A percentile compares a stretch with the other conserved stretches of the same genome.
Conservation (phyloP, 2,888 invertebrate species). For the Stenoptilia bipunctidactyla region DNA sequence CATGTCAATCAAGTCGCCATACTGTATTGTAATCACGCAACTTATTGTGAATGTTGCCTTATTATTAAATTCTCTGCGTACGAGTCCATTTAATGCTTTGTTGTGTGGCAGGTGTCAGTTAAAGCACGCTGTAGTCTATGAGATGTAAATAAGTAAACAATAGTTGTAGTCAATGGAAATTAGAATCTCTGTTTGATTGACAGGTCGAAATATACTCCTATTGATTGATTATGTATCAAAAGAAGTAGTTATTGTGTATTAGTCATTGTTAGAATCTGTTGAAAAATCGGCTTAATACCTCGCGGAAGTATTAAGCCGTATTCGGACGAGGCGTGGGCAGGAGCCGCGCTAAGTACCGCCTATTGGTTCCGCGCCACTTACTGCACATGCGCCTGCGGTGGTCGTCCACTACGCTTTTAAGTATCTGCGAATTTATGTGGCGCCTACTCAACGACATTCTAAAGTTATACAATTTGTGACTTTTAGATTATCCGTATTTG, state of each 20-base stretch:
- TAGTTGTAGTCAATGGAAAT: background rate
- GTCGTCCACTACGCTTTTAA: conserved; percentile 31
- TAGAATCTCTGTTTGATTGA: background rate
- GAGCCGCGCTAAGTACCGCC: too few species aligned
- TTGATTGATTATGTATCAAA: too few species aligned
- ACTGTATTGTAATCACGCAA: conserved; percentile 33
- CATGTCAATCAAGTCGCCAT: conserved; percentile 39
- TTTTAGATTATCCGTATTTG: too few species aligned
- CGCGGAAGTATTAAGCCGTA: too few species aligned
- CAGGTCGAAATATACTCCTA: background rate
- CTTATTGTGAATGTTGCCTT: conserved; percentile 20
- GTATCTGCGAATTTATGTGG: too few species aligned
- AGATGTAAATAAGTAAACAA: background rate
- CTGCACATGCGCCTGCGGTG: conserved; percentile 9
- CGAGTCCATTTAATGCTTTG: conserved; percentile 18
- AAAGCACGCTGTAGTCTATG: background rate
- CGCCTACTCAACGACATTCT: too few species aligned
- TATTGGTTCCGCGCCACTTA: too few species aligned
- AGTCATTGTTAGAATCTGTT: too few species aligned
- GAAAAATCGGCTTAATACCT: too few species aligned
- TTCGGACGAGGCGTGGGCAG: too few species aligned
- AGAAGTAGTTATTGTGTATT: too few species aligned
- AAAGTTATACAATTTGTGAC: too few species aligned
- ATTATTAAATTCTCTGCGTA: background rate
- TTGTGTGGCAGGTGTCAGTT: background rate